phyloP scores from a whole-genome alignment of 1,140 invertebrate species.

The Aphaenogaster rudis region DNA sequence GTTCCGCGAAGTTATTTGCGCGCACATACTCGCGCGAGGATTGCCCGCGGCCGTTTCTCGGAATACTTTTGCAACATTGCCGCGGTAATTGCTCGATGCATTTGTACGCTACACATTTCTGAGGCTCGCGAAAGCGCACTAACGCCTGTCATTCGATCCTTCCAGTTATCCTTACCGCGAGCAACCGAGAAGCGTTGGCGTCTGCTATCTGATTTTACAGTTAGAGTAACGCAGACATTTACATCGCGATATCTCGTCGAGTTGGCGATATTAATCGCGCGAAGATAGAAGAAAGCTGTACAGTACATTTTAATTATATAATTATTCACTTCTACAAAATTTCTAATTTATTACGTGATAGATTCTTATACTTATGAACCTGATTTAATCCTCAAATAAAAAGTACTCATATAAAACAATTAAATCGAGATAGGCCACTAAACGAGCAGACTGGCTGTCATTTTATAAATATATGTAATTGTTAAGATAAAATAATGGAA shows the following conservation, averaged over 20 bases:
- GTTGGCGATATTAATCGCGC: neutral
- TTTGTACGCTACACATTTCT: neutral
- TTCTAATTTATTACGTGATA: neutral
- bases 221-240: neutral
- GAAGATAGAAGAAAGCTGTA: neutral
- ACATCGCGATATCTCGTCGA: neutral
- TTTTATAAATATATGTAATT: too few relatives aligned
- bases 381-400: constrained; percentile 18
- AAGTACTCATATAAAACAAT: neutral
- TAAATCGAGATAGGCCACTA: too few relatives aligned
- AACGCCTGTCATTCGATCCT: constrained; percentile 30
- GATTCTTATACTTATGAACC: neutral
- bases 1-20: neutral
- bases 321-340: neutral
- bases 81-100: constrained; percentile 16
- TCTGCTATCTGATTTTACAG: constrained; percentile 26
- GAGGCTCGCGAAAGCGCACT: constrained; percentile 30
- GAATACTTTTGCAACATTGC: constrained; percentile 47
- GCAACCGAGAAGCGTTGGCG: neutral
- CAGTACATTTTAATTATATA: neutral
- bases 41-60: constrained; percentile 30
- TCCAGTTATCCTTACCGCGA: neutral
- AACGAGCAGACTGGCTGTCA: too few relatives aligned
- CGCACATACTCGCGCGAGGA: neutral
- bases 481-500: too few relatives aligned